A percentile compares a stretch with the other conserved stretches of the same genome.
phyloP scores from a whole-genome alignment of 2,888 invertebrate species.

The Phyllotreta striolata region DNA sequence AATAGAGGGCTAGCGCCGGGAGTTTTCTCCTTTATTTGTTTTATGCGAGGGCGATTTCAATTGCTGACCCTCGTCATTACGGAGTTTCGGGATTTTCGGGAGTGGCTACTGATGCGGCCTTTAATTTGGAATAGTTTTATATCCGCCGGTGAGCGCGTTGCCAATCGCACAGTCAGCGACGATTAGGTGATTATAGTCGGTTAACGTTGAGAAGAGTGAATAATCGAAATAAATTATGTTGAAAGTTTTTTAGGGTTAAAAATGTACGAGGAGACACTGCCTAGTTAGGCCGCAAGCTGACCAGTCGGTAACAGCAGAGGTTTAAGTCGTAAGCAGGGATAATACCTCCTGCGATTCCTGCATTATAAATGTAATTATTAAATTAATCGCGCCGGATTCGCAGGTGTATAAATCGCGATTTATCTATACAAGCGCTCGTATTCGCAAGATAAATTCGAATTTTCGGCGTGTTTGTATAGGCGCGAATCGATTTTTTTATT shows the following conservation, averaged over 20 bases:
- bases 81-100: slow-evolving; percentile 48
- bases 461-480: background rate
- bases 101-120: slow-evolving; percentile 21
- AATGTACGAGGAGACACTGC: slow-evolving; percentile 25
- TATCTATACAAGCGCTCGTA: slow-evolving; percentile 29
- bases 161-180: too few relatives aligned
- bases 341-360: slow-evolving; percentile 43
- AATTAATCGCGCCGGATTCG: slow-evolving; percentile 37
- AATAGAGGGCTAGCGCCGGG: slow-evolving; percentile 40
- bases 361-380: slow-evolving; percentile 44
- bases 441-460: slow-evolving; percentile 7
- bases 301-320: slow-evolving; percentile 46
- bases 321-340: slow-evolving; percentile 46
- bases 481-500: too few relatives aligned
- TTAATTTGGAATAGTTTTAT: background rate
- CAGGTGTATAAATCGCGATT: slow-evolving; percentile 36
- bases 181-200: too few relatives aligned
- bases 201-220: background rate
- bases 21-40: slow-evolving; percentile 47
- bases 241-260: too few relatives aligned
- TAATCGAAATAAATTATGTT: background rate
- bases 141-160: background rate
- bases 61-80: slow-evolving; percentile 57
- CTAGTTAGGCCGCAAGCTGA: slow-evolving; percentile 46
- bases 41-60: slow-evolving; percentile 55